These are phyloP conservation scores for Agonopterix arenella DNA, from an alignment of 2,888 invertebrate genomes.

Conservation along the genomic window DNA sequence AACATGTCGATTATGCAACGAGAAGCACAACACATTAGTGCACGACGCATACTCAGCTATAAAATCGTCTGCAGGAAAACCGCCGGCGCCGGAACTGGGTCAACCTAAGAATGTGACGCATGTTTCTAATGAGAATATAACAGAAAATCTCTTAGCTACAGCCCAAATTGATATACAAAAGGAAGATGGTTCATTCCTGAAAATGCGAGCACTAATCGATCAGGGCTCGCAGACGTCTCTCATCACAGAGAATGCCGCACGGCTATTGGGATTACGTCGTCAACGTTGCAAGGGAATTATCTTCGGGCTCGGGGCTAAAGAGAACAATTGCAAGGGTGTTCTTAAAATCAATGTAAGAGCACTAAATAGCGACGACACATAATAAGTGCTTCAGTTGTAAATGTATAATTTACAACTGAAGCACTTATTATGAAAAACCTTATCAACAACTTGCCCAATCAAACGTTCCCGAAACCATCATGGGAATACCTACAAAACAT, in stretches of 20 bases:
- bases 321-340: constrained; percentile 5
- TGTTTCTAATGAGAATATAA: background rate
- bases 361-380: constrained; percentile 4
- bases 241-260: constrained; percentile 2
- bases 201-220: constrained; percentile 6
- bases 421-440: constrained; percentile 7
- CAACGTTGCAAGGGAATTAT: constrained; percentile 2
- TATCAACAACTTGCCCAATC: constrained; percentile 7
- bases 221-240: constrained; percentile 11
- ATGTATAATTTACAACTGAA: constrained; percentile 6
- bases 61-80: background rate
- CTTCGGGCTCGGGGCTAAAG: constrained; percentile 5
- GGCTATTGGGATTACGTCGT: constrained; percentile 5
- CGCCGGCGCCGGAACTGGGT: background rate
- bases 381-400: no score
- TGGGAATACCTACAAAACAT: background rate
- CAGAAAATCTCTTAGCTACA: background rate
- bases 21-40: background rate
- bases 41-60: background rate
- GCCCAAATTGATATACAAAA: background rate
- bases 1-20: background rate
- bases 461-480: constrained; percentile 2
- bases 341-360: constrained; percentile 4
- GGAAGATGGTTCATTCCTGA: background rate
- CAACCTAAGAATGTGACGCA: background rate